Conservation (phyloP, 2,113 vertebrate species). For the Tor tambroides region DNA sequence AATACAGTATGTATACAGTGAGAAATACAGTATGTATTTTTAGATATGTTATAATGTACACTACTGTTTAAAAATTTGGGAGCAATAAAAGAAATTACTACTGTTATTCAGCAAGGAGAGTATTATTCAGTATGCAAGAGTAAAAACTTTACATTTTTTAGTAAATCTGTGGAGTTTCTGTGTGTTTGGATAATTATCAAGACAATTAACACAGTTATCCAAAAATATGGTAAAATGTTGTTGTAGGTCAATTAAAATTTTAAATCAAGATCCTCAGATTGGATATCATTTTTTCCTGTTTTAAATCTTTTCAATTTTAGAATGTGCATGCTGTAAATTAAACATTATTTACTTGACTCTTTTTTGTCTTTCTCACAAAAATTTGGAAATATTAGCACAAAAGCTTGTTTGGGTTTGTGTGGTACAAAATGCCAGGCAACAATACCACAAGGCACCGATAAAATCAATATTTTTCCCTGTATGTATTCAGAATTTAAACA, state of each 20-base stretch:
- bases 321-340: not conserved
- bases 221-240: not conserved
- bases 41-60: not conserved
- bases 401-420: not conserved
- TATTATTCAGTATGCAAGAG: too few species aligned
- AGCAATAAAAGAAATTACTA: not conserved
- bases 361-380: not conserved
- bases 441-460: not conserved
- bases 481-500: not conserved
- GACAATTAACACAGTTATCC: not conserved
- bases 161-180: not conserved
- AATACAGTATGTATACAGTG: too few species aligned
- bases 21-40: too few species aligned
- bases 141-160: not conserved
- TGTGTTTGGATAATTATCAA: not conserved
- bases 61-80: not conserved
- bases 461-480: not conserved
- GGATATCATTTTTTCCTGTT: not conserved
- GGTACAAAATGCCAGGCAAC: not conserved
- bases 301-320: not conserved
- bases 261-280: not conserved
- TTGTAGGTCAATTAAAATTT: not conserved
- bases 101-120: not conserved
- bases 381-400: not conserved
- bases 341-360: not conserved